Percentiles rank a stretch among this genome's conserved stretches.
Conservation (phyloP, 2,888 invertebrate genomes). For the Scaptomyza flava region DNA sequence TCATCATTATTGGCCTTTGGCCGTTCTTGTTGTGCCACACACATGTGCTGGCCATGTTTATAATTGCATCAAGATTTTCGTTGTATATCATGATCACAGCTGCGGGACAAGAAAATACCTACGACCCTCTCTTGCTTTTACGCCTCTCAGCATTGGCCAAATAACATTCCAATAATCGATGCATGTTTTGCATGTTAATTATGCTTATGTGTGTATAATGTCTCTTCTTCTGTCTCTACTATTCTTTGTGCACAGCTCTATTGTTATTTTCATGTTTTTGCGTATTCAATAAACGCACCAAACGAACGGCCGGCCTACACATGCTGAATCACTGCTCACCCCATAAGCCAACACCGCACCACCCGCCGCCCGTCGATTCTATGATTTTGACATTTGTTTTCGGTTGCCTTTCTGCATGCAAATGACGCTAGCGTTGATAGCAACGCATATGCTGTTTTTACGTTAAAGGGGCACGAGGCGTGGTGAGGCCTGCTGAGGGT, state of each 20-base stretch:
- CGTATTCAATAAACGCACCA: conserved; percentile 75
- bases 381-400: conserved; percentile 80
- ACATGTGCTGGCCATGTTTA: conserved; percentile 34
- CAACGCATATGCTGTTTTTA: conserved; percentile 47
- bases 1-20: conserved; percentile 38
- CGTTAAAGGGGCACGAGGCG: neutral
- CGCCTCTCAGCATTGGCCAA: neutral
- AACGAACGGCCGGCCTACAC: conserved; percentile 39
- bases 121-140: neutral
- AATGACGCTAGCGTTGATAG: conserved; percentile 69
- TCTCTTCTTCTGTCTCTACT: neutral
- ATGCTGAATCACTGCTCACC: conserved; percentile 18
- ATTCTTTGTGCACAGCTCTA: conserved; percentile 51
- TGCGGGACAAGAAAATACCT: conserved; percentile 6
- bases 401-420: conserved; percentile 67
- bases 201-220: conserved; percentile 32
- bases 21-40: conserved; percentile 21
- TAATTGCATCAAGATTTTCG: conserved; percentile 52
- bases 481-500: too few species aligned
- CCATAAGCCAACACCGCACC: neutral
- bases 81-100: conserved; percentile 27
- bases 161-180: conserved; percentile 65
- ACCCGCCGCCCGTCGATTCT: conserved; percentile 49
- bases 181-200: conserved; percentile 77
- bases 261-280: conserved; percentile 71